phyloP scores from a whole-genome alignment of 1,140 invertebrate species.

The Saxidomus purpurata region DNA sequence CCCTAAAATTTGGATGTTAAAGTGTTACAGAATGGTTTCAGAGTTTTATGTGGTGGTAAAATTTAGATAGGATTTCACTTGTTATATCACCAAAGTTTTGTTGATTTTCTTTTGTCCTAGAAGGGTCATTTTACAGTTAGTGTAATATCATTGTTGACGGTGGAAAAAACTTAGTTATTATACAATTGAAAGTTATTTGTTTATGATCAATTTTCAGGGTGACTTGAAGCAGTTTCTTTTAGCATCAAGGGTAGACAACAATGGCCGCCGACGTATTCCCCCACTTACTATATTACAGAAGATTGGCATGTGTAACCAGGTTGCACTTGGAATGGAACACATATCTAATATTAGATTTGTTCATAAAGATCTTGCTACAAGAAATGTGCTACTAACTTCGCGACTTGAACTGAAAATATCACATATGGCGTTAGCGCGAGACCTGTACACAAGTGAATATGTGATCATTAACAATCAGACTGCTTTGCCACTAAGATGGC shows the following conservation, averaged over 20 bases:
- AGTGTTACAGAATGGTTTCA: too few relatives aligned
- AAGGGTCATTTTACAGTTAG: too few relatives aligned
- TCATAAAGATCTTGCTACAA: conserved; percentile 95
- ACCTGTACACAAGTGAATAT: conserved; percentile 95
- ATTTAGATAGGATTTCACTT: too few relatives aligned
- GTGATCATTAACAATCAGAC: conserved; percentile 84
- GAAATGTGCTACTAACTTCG: conserved; percentile 97
- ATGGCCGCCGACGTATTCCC: conserved; percentile 77
- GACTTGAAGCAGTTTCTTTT: conserved; percentile 97
- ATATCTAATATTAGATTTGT: conserved; percentile 92
- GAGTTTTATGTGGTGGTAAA: too few relatives aligned
- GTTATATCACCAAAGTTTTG: too few relatives aligned
- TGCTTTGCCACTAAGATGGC: conserved; percentile 93
- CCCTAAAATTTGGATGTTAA: too few relatives aligned
- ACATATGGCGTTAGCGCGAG: conserved; percentile 92
- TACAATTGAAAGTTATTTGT: too few relatives aligned
- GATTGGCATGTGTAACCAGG: conserved; percentile 90
- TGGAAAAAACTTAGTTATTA: too few relatives aligned
- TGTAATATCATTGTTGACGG: too few relatives aligned
- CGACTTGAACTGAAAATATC: conserved; percentile 94
- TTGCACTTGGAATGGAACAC: conserved; percentile 94
- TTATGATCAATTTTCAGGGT: conserved; percentile 90
- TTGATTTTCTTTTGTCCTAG: too few relatives aligned
- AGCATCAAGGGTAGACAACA: conserved; percentile 91
- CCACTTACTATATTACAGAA: conserved; percentile 91